Base-by-base conservation (phyloP, 2,797 vertebrate species). In the Heteromormyrus szaboi region DNA sequence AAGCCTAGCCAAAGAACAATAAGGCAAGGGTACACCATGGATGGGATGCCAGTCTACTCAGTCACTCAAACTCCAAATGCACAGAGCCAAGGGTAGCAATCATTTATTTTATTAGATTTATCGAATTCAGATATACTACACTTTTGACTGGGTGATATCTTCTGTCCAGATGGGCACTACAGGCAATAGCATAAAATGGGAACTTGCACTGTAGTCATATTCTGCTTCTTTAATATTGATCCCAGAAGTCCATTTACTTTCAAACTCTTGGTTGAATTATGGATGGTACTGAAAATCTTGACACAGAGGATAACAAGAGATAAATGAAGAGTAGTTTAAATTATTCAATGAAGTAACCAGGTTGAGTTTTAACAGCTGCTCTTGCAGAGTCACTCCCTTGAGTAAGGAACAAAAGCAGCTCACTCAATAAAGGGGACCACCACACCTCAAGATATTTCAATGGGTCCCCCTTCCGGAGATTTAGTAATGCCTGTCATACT, bases 291-390 rank as follows among this genome's bases (percentile, higher is more conserved):
- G 12, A 46, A 56, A 41, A 14, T 6, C 54, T 37, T 37, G 37
- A 68, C 56, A 29, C 25, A 14, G 54, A 65, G 33, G 88, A 89
- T 85, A 53, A 89, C 56, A 79, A 88, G 83, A 44, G 54, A 59
- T 25, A 85, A 89, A 89, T 68, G 54, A 33, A 62, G 56, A 85
- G 62, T 84, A 85, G 83, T 56, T 22, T 89, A 62, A 65, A 89
- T 85, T 50, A 89, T 89, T 89, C 53, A 89, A 72, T 46, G 12
- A 62, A 59, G 37, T 37, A 85, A 88, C 54, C 76, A 25, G 48
- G 33, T 84, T 17, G 19, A 37, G 44, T 19, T 85, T 89, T 85
- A 33, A 53, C 83, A 29, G 88, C 25, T 68, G 56, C 50, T 44
- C 46, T 12, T 65, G 83, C 41, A 56, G 87, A 41, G 51, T 84